Base-by-base conservation (phyloP, 53 echinoderm and acorn worm genomes). In the Stichopus horrens region DNA sequence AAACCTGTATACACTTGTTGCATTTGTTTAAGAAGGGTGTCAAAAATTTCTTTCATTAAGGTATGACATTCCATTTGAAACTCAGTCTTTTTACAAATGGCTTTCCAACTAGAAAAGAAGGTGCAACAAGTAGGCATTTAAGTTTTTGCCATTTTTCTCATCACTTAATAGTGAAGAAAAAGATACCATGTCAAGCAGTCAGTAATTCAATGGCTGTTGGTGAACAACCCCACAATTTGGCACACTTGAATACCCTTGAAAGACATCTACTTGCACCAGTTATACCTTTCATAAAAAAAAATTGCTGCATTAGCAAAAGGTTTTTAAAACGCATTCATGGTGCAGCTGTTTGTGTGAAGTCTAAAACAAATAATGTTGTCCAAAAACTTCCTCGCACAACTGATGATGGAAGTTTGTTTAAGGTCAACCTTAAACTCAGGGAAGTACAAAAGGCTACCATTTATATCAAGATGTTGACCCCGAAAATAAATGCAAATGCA, bases 261-360 rank as follows among this genome's bases (percentile, higher is more conserved):
- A 79, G 79, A 19, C 90, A 90, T 84, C 76, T 91, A 77, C 74
- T 92, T 66, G 89, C 85, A 92, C 22, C 81, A 16, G 57, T 75
- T 53, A 92, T 92, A 53, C 92, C 92, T 37, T 92, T 92, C 20
- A 92, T 92, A 89, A 89, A 92, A 58, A 89, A 89, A 92, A 58
- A 75, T 92, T 37, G 23, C 86, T 75, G 67, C 56, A 3, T 86
- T 92, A 21, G 89, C 92, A 7, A 89, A 81, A 89, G 92, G 92
- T 57, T 75, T 75, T 59, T 89, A 91, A 83, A 86, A 59, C 79
- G 86, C 7, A 57, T 92, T 7, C 86, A 92, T 92, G 92, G 92
- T 7, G 89, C 89, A 57, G 79, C 86, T 65, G 87, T 89, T 21
- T 92, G 92, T 86, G 90, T 92, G 4, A 89, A 86, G n/a, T 76